Conservation (phyloP, 2,888 invertebrate genomes). For the Hypsopygia costalis region DNA sequence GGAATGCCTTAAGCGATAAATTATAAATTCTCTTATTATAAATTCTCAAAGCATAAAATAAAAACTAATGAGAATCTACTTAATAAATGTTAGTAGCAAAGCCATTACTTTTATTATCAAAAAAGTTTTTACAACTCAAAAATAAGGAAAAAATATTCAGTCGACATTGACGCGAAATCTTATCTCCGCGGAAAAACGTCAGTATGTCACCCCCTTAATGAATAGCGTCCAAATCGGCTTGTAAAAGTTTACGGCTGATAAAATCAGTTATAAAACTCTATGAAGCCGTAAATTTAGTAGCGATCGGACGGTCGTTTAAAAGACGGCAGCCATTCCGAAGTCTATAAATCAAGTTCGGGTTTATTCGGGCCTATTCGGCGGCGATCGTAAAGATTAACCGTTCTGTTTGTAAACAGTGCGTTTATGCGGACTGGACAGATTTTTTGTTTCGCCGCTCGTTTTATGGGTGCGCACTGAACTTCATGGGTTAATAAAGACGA, state of each 20-base stretch:
- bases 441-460: slow-evolving; percentile 37
- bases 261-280: slow-evolving; percentile 76
- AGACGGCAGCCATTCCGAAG: slow-evolving; percentile 67
- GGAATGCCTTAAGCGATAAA: not conserved
- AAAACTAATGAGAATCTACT: not conserved
- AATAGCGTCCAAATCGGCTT: slow-evolving; percentile 57
- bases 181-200: slow-evolving; percentile 5
- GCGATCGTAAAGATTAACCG: slow-evolving; percentile 66
- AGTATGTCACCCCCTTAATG: slow-evolving; percentile 39
- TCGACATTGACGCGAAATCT: not conserved
- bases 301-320: slow-evolving; percentile 52
- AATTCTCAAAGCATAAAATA: not conserved
- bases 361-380: slow-evolving; percentile 53
- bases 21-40: not conserved
- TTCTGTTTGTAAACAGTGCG: slow-evolving; percentile 70
- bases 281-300: slow-evolving; percentile 64
- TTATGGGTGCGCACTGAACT: slow-evolving; percentile 27
- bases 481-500: slow-evolving; percentile 13
- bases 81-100: not conserved
- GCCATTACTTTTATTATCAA: not conserved
- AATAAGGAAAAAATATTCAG: not conserved
- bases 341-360: slow-evolving; percentile 68
- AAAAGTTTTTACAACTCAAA: not conserved
- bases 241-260: slow-evolving; percentile 74
- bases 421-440: slow-evolving; percentile 57